Conservation (phyloP, 2,888 invertebrate species). For the Conops quadrifasciatus region DNA sequence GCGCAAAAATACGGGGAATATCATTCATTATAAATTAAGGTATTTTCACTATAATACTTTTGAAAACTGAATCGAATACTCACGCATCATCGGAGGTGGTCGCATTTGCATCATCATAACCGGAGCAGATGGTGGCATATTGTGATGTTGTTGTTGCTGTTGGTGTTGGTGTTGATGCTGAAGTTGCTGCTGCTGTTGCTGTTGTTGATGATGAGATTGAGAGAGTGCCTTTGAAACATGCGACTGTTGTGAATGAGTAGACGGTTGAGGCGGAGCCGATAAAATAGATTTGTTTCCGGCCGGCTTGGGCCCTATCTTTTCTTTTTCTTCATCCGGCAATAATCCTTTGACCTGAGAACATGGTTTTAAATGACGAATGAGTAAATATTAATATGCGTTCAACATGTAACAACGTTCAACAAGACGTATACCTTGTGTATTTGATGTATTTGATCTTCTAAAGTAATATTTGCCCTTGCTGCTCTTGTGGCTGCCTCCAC, state of each 20-base stretch:
- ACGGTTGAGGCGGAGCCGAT: slow-evolving; percentile 61
- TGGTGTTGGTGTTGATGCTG: slow-evolving; percentile 45
- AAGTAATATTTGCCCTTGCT: slow-evolving; percentile 92
- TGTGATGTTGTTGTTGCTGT: slow-evolving; percentile 49
- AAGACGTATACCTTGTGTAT: slow-evolving; percentile 80
- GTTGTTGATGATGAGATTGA: slow-evolving; percentile 53
- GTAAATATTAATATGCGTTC: background rate
- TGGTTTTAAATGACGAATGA: background rate
- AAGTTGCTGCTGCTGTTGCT: slow-evolving; percentile 46
- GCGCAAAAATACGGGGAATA: background rate
- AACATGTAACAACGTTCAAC: background rate
- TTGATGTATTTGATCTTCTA: slow-evolving; percentile 97
- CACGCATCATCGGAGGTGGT: slow-evolving; percentile 65
- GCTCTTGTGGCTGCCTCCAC: slow-evolving; percentile 95
- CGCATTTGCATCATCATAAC: slow-evolving; percentile 66
- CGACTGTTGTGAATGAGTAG: slow-evolving; percentile 22
- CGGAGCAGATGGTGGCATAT: slow-evolving; percentile 58
- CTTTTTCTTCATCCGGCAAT: slow-evolving; percentile 94
- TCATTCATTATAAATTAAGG: background rate
- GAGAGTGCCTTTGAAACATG: slow-evolving; percentile 44
- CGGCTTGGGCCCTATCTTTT: slow-evolving; percentile 94
- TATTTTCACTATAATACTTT: slow-evolving; percentile 10
- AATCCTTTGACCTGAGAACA: slow-evolving; percentile 77
- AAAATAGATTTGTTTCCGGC: slow-evolving; percentile 65
- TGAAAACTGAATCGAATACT: slow-evolving; percentile 38